Evolutionary conservation across 2,888 invertebrate genomes (phyloP).

Genomic region (Dasypolia templi): DNA sequence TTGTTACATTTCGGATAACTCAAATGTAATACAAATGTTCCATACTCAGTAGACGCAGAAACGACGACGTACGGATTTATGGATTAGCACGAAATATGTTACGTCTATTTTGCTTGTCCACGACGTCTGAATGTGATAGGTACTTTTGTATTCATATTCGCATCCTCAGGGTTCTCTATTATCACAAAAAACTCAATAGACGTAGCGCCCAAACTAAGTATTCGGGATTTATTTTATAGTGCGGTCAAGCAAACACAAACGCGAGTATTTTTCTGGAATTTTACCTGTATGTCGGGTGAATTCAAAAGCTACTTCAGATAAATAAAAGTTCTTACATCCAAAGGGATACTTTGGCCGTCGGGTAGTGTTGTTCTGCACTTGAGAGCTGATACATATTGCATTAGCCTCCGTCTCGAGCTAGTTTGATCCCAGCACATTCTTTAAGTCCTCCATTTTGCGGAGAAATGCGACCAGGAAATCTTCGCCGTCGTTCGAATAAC

Average conservation of each 20-base stretch:
- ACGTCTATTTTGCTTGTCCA: constrained; percentile 11
- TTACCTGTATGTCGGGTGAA: constrained; percentile 51
- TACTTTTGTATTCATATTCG: constrained; percentile 19
- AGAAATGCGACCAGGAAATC: constrained; percentile 65
- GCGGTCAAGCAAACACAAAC: constrained; percentile 50
- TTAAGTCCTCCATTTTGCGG: constrained; percentile 67
- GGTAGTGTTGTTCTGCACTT: constrained; percentile 65
- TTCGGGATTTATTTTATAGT: constrained; percentile 8
- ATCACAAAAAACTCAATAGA: constrained; percentile 8
- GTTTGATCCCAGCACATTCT: constrained; percentile 79
- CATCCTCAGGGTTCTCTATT: neutral
- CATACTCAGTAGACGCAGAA: constrained; percentile 33
- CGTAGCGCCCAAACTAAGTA: neutral
- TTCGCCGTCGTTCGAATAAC: constrained; percentile 64
- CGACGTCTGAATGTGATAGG: constrained; percentile 23
- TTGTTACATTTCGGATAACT: constrained; percentile 56
- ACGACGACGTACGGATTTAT: constrained; percentile 30
- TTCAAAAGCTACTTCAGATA: constrained; percentile 64
- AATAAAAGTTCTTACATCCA: constrained; percentile 64
- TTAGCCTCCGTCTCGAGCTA: constrained; percentile 74
- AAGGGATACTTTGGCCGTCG: constrained; percentile 58
- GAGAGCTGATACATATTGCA: constrained; percentile 84
- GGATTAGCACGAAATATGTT: constrained; percentile 23
- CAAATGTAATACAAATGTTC: constrained; percentile 53
- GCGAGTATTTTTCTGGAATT: constrained; percentile 45